phyloP scores from a whole-genome alignment of 1,140 invertebrate species.

The Chlorops oryzae region DNA sequence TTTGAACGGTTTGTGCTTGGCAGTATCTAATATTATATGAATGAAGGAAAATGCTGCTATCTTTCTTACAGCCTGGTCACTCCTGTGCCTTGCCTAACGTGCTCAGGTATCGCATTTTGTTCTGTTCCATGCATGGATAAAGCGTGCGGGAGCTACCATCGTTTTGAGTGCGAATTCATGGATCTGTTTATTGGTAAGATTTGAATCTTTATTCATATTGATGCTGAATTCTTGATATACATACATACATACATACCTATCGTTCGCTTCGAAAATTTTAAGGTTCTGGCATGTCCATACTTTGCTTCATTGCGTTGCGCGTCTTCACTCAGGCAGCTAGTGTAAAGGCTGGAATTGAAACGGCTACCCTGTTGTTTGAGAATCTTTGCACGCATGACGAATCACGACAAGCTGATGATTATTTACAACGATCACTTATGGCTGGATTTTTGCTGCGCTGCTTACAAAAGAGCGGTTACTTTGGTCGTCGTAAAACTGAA shows the following conservation, averaged over 20 bases:
- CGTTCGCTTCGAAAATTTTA: too few relatives aligned
- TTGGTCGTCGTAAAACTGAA: conserved; percentile 48
- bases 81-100: conserved; percentile 67
- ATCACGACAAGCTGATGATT: conserved; percentile 61
- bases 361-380: conserved; percentile 48
- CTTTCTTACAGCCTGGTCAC: conserved; percentile 51
- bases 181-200: conserved; percentile 63
- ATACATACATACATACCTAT: too few relatives aligned
- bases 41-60: neutral
- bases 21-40: neutral
- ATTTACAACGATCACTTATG: conserved; percentile 71
- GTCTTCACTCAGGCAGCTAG: conserved; percentile 60
- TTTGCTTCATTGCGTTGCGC: conserved; percentile 68
- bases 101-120: conserved; percentile 73
- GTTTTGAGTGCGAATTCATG: conserved; percentile 73
- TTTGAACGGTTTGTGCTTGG: conserved; percentile 57
- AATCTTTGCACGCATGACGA: conserved; percentile 63
- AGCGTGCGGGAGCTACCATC: conserved; percentile 67
- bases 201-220: conserved; percentile 11
- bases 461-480: conserved; percentile 59
- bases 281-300: conserved; percentile 73
- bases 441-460: conserved; percentile 70
- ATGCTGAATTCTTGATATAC: too few relatives aligned
- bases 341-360: conserved; percentile 43
- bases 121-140: conserved; percentile 59